Evolutionary conservation across 2,888 invertebrate genomes (phyloP).

Genomic region (Scelioninae gen. 2): DNA sequence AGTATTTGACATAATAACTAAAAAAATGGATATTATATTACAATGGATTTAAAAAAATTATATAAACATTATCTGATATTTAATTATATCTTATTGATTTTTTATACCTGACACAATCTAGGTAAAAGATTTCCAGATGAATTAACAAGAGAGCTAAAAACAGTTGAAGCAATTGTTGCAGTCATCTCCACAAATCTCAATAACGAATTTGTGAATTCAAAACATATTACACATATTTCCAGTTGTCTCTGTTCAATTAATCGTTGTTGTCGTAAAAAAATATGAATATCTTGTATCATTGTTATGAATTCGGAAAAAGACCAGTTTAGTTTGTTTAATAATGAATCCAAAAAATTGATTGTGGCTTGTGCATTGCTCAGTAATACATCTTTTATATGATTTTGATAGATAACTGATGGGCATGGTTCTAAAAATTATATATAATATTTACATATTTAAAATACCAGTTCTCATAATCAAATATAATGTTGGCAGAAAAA

Average conservation of each 20-base stretch:
- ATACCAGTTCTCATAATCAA: too few species aligned
- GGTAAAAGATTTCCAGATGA: constrained; percentile 84
- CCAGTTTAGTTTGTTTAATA: constrained; percentile 90
- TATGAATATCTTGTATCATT: constrained; percentile 88
- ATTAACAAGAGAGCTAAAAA: constrained; percentile 80
- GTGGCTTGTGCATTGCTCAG: constrained; percentile 80
- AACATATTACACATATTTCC: constrained; percentile 86
- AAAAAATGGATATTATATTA: constrained; percentile 49
- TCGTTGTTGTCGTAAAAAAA: constrained; percentile 77
- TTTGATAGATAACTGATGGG: constrained; percentile 82
- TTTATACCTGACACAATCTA: constrained; percentile 80
- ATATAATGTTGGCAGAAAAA: too few species aligned
- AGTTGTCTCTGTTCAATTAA: constrained; percentile 85
- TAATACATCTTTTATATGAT: constrained; percentile 80
- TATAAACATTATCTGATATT: neutral
- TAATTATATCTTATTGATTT: neutral
- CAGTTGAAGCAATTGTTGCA: constrained; percentile 79
- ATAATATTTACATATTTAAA: too few species aligned
- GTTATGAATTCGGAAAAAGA: constrained; percentile 91
- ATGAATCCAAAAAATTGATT: constrained; percentile 84
- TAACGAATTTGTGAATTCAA: constrained; percentile 86
- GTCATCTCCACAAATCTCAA: constrained; percentile 89
- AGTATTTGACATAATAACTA: constrained; percentile 88
- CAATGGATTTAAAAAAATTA: constrained; percentile 1
- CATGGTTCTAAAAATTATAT: constrained; percentile 78